phyloP scores from a whole-genome alignment of 2,797 vertebrate genomes.

The Anniella stebbinsi region DNA sequence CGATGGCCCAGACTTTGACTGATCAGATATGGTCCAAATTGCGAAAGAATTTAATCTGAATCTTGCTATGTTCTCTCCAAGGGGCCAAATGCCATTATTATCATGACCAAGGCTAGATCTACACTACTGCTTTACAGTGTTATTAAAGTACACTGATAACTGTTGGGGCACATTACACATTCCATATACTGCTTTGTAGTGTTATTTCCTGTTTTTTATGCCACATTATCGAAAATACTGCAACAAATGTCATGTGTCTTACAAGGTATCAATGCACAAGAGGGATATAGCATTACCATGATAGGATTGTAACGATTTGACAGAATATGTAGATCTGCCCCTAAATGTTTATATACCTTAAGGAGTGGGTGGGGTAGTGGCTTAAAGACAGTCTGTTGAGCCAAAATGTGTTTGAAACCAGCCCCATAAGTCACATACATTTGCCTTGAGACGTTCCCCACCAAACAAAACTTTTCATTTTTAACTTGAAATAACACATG shows the following conservation, averaged over 20 bases:
- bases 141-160: no score
- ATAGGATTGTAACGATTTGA: no score
- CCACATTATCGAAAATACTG: no score
- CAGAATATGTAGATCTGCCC: no score
- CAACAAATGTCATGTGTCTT: no score
- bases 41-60: constrained; percentile 59
- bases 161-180: no score
- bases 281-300: no score
- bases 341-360: constrained; percentile 58
- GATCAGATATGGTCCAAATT: constrained; percentile 54
- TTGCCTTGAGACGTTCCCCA: constrained; percentile 45
- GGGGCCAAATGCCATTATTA: constrained; percentile 45
- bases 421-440: constrained; percentile 19
- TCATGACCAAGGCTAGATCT: no score
- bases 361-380: constrained; percentile 33
- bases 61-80: constrained; percentile 50
- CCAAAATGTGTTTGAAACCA: constrained; percentile 55
- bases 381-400: constrained; percentile 54
- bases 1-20: constrained; percentile 52
- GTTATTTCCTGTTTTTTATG: no score
- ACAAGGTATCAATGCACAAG: no score
- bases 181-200: no score
- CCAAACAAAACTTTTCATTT: constrained; percentile 42
- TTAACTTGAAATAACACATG: constrained; percentile 56
- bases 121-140: no score